Base-by-base conservation (phyloP, 2,113 vertebrate genomes). In the Mola mola region DNA sequence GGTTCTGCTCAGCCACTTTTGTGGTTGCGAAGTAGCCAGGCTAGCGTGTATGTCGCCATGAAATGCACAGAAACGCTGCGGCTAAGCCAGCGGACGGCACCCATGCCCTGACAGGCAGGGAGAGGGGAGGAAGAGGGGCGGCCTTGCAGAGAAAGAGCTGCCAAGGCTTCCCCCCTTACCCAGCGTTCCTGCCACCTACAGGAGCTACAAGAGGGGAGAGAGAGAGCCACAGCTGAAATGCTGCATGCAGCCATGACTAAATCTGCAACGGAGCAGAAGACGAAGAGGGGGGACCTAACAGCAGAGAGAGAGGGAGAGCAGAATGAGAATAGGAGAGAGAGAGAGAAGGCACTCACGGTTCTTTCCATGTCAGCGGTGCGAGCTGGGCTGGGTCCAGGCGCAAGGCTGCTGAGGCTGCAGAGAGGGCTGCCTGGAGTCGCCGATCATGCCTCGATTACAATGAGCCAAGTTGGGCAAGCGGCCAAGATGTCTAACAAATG, bases 401-500 rank as follows among this genome's bases (percentile, higher is more conserved):
- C 85, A 81, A 93, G 86, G 92, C 91, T 91, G 90, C 92, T 90
- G 84, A 87, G 91, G 90, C 81, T 73, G 91, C 83, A 79, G 92
- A 87, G 91, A 90, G 83, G 88, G 92, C 88, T 89, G 94, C 93
- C 92, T 88, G 91, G 93, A 93, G 91, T 91, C 92, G 88, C 84
- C 83, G 92, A 95, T 95, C 96, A 97, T 98, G 96, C 95, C 96
- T 95, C 91, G 93, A 95, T 96, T 93, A 97, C 95, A 95, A 96
- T 94, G 90, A 95, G 91, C 85, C 79, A 80, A 89, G 89, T 72
- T 87, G 93, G 93, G 95, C 93, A 72, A 57, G 66, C 74, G 56
- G 86, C 89, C 90, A 90, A 88, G 74, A 76, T 41, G 77, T 80
- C 88, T 78, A 81, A 81, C 82, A 81, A 87, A 91, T 58, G 79